These are phyloP conservation scores for Asteroscopus sphinx DNA, from an alignment of 2,888 invertebrate species.

Conservation along the genomic window DNA sequence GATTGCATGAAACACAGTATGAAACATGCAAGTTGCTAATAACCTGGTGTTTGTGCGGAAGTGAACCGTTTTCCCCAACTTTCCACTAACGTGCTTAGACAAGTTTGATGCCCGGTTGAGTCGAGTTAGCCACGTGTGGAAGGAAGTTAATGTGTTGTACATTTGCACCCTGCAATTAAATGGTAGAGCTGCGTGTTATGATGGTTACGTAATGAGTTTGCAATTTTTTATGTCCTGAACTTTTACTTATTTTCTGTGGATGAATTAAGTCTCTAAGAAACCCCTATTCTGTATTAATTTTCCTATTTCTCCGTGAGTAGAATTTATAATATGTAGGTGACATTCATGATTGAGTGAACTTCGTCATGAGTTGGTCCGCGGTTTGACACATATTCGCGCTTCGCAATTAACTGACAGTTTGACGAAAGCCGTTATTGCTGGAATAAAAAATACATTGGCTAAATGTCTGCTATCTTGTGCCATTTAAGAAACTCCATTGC, in stretches of 20 bases:
- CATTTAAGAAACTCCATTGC: too few relatives aligned
- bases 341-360: constrained; percentile 25
- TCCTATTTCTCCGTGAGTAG: not conserved
- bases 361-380: constrained; percentile 30
- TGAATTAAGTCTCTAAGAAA: not conserved
- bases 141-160: constrained; percentile 14
- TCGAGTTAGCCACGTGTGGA: constrained; percentile 19
- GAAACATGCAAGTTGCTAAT: constrained; percentile 23
- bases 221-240: not conserved
- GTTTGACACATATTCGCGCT: constrained; percentile 49
- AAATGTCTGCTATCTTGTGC: not conserved
- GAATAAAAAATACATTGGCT: not conserved
- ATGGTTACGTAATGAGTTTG: too few relatives aligned
- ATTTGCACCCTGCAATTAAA: constrained; percentile 1
- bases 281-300: not conserved
- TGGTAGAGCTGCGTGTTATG: not conserved
- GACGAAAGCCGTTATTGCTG: not conserved
- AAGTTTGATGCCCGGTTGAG: constrained; percentile 48
- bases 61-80: constrained; percentile 34
- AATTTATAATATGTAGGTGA: constrained; percentile 10
- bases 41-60: constrained; percentile 28
- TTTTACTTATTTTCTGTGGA: too few relatives aligned
- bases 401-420: constrained; percentile 44
- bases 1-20: too few relatives aligned
- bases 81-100: constrained; percentile 34